Percentiles rank a stretch among this genome's conserved stretches.
Evolutionary conservation across 2,113 vertebrate species (phyloP).

Genomic region (Chrysemys picta): DNA sequence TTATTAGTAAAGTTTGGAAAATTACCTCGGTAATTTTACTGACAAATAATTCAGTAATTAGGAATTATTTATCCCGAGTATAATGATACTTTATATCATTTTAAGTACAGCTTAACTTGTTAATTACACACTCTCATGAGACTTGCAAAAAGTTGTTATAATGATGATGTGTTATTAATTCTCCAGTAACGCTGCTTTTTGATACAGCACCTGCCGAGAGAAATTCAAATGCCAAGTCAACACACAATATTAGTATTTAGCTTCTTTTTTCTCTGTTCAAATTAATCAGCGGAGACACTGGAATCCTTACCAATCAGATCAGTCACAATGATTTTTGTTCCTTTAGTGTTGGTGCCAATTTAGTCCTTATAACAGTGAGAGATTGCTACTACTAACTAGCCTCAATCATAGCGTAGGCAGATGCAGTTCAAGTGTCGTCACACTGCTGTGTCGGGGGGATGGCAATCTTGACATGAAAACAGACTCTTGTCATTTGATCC

Average conservation of each 20-base stretch:
- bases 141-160: slow-evolving; percentile 70
- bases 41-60: slow-evolving; percentile 79
- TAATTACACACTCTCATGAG: slow-evolving; percentile 77
- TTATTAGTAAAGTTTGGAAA: slow-evolving; percentile 77
- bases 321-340: not conserved
- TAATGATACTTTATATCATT: slow-evolving; percentile 78
- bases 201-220: slow-evolving; percentile 42
- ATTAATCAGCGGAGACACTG: not conserved
- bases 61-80: slow-evolving; percentile 73
- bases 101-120: slow-evolving; percentile 74
- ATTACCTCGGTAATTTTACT: slow-evolving; percentile 79
- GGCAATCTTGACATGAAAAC: not conserved
- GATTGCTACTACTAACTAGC: not conserved
- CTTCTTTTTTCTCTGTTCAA: not conserved
- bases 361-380: not conserved
- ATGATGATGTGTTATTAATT: slow-evolving; percentile 72
- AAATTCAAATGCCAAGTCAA: slow-evolving; percentile 27
- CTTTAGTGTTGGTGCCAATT: not conserved
- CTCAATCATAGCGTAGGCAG: not conserved
- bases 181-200: slow-evolving; percentile 61
- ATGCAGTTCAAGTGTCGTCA: not conserved
- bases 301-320: not conserved
- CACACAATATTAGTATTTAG: not conserved
- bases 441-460: not conserved
- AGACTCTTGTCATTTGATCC: not conserved